Base-by-base conservation (phyloP, 1,140 invertebrate species). In the Aphelenchoides fujianensis region DNA sequence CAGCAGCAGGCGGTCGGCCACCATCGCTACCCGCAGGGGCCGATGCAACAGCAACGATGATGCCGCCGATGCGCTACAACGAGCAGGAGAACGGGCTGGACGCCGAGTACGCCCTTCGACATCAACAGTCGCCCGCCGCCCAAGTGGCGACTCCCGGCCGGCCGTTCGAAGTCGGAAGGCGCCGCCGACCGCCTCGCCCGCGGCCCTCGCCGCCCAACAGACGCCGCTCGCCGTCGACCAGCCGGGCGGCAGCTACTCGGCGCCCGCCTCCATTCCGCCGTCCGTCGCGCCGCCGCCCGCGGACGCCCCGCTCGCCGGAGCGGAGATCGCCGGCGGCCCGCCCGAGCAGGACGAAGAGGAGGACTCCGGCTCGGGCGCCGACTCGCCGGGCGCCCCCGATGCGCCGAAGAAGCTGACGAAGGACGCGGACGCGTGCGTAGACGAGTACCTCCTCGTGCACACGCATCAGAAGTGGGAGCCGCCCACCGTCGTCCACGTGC, bases 21-120 rank as follows among this genome's bases (percentile, higher is more conserved):
- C 41, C 41, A 48, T 12, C 23, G 12, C 12, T 23, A 23, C 41
- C 41, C 41, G 41, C 41, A 48, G 12, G 12, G 23, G 12, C 23
- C 41, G 12, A 48, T 48, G 12, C 41, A 48, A 48, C 41, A 48
- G 23, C 41, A 48, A 12, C 41, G 12, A 48, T 23, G 12, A 59
- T 59, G 5, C 23, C 55, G 5, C 5, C 28, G 5, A 23, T 32
- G 5, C 55, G 34, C 28, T 19, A 7, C 19, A 5, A 59, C 55
- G 55, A 59, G 5, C 55, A 5, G 19, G 55, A 59, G 34, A 23
- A 59, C 23, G 55, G 55, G 5, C 34, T 59, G 23, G 55, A 59
- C 34, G 55, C 55, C 5, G 55, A 59, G 19, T 59, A 59, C 34
- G 19, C 55, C 28, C 28, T 59, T 5, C 55, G 55, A 7, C 55